Percentiles rank a stretch among this genome's conserved stretches.
phyloP scores from a whole-genome alignment of 2,888 invertebrate genomes.

The Perdita meconis region DNA sequence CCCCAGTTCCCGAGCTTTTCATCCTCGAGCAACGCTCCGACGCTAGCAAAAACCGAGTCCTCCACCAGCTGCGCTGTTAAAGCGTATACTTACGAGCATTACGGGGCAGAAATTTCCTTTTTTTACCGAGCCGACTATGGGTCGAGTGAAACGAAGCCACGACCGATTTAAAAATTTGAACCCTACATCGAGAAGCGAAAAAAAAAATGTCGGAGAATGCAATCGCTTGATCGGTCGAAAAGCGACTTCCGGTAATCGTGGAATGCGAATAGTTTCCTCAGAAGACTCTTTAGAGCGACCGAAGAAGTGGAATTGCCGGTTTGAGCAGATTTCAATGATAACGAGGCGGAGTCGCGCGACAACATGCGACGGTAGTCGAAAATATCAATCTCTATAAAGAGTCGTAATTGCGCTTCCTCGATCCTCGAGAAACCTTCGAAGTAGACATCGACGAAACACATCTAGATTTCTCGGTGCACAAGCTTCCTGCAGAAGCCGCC shows the following conservation, averaged over 20 bases:
- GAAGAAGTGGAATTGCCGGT: slow-evolving; percentile 3
- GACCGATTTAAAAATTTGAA: slow-evolving; percentile 9
- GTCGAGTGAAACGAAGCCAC: not conserved
- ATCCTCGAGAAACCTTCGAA: slow-evolving; percentile 41
- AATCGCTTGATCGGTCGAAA: not conserved
- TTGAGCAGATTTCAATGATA: slow-evolving; percentile 27
- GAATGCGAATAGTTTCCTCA: slow-evolving; percentile 15
- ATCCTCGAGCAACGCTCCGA: not conserved
- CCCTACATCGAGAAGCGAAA: not conserved
- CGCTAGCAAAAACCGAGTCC: slow-evolving; percentile 18
- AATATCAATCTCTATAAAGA: not conserved
- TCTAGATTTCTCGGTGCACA: slow-evolving; percentile 26
- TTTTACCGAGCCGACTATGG: not conserved
- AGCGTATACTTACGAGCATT: not conserved
- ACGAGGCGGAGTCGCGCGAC: slow-evolving; percentile 34
- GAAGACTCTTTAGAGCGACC: not conserved
- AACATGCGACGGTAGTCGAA: slow-evolving; percentile 29
- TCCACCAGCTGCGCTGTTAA: not conserved
- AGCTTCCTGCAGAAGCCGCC: slow-evolving; percentile 16
- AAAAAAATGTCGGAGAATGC: not conserved
- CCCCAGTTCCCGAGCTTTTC: slow-evolving; percentile 30
- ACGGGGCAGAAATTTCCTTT: not conserved
- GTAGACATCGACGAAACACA: not conserved
- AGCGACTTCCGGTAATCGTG: slow-evolving; percentile 22
- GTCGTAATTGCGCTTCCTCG: slow-evolving; percentile 28